phyloP scores from a whole-genome alignment of 2,797 vertebrate genomes.

The Coendou prehensilis region DNA sequence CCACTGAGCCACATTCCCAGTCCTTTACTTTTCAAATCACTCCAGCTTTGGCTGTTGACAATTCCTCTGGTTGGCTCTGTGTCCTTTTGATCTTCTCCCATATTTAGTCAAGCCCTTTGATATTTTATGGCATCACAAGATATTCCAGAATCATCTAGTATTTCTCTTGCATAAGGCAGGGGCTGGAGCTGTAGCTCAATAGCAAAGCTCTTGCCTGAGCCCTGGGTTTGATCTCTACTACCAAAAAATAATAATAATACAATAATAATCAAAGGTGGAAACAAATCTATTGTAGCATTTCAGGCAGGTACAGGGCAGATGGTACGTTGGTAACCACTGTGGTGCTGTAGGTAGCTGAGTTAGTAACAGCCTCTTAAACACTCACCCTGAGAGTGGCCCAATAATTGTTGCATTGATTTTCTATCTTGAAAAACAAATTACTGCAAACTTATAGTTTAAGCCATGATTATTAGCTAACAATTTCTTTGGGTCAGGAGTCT shows the following conservation, averaged over 20 bases:
- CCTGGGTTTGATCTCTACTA: not conserved
- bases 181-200: not conserved
- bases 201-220: not conserved
- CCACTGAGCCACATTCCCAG: not conserved
- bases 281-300: not conserved
- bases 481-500: not conserved
- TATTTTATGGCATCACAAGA: not conserved
- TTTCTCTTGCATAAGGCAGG: not conserved
- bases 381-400: not conserved
- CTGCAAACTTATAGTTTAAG: not conserved
- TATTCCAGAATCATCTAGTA: not conserved
- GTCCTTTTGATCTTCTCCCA: not conserved
- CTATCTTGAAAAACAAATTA: not conserved
- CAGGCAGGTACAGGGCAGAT: not conserved
- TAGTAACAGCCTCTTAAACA: not conserved
- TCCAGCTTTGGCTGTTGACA: not conserved
- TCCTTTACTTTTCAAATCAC: not conserved
- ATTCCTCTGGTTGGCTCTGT: not conserved
- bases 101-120: not conserved
- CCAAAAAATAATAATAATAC: not conserved
- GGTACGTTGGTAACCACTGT: not conserved
- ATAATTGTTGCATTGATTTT: not conserved
- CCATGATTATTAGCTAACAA: not conserved
- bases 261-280: not conserved
- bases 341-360: not conserved